Conservation (phyloP, 2,888 invertebrate genomes). For the Adineta ricciae region DNA sequence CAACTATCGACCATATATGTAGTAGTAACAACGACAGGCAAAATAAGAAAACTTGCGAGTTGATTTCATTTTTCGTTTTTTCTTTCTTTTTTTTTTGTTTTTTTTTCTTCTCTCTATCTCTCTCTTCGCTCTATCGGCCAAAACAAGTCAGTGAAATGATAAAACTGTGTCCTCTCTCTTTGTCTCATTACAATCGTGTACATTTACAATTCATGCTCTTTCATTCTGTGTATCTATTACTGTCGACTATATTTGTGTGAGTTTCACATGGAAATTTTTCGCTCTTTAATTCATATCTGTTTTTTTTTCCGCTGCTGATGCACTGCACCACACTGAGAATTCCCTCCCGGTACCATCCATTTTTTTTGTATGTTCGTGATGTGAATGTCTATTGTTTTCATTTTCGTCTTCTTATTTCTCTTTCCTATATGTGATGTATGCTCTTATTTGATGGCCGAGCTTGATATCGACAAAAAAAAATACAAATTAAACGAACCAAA, state of each 20-base stretch:
- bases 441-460: constrained; percentile 9
- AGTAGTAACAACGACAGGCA: background rate
- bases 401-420: background rate
- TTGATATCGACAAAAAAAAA: constrained; percentile 7
- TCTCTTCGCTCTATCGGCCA: background rate
- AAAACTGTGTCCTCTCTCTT: constrained; percentile 3
- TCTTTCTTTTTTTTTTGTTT: background rate
- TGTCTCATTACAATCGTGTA: constrained; percentile 13
- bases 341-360: constrained; percentile 11
- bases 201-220: constrained; percentile 5
- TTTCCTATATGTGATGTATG: background rate
- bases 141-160: constrained; percentile 13
- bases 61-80: background rate
- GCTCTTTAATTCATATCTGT: background rate
- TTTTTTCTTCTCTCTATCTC: background rate
- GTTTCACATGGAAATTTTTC: background rate
- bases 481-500: background rate
- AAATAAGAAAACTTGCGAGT: background rate
- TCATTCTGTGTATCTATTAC: constrained; percentile 1
- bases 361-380: background rate
- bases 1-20: background rate
- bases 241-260: constrained; percentile 15
- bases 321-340: background rate
- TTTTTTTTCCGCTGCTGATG: background rate
- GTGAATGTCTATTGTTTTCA: background rate